phyloP scores from a whole-genome alignment of 1,140 invertebrate species.

The Zaprionus inermis region DNA sequence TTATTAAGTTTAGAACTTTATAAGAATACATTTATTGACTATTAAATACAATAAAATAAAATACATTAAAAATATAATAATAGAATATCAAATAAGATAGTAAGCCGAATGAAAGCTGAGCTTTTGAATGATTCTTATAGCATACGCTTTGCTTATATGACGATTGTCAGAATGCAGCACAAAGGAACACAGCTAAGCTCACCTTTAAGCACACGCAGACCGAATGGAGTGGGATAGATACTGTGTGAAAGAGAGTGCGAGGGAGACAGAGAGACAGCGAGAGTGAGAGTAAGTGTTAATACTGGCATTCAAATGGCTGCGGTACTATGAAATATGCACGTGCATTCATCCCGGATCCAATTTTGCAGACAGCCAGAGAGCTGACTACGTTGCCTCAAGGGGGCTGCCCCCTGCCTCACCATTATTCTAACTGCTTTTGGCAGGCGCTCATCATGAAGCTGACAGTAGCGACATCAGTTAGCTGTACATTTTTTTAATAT shows the following conservation, averaged over 20 bases:
- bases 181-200: background rate
- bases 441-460: conserved; percentile 34
- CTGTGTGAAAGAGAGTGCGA: background rate
- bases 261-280: background rate
- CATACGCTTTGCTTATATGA: background rate
- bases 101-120: too few species aligned
- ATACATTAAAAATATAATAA: too few species aligned
- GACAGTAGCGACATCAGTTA: conserved; percentile 68
- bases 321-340: conserved; percentile 64
- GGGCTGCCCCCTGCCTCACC: conserved; percentile 1
- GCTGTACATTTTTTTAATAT: too few species aligned
- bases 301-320: conserved; percentile 27
- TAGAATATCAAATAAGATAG: too few species aligned
- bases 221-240: background rate
- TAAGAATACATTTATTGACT: too few species aligned
- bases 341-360: conserved; percentile 66
- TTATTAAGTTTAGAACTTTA: too few species aligned
- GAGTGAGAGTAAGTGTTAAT: conserved; percentile 30
- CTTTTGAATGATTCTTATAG: too few species aligned
- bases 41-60: too few species aligned
- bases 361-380: conserved; percentile 45
- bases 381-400: conserved; percentile 46
- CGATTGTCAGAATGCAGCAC: background rate
- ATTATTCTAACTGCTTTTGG: background rate
- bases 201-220: background rate